Percentiles rank a stretch among this genome's conserved stretches.
These are phyloP conservation scores for Telmatherina bonti DNA, from an alignment of 2,797 vertebrate genomes.

Conservation along the genomic window DNA sequence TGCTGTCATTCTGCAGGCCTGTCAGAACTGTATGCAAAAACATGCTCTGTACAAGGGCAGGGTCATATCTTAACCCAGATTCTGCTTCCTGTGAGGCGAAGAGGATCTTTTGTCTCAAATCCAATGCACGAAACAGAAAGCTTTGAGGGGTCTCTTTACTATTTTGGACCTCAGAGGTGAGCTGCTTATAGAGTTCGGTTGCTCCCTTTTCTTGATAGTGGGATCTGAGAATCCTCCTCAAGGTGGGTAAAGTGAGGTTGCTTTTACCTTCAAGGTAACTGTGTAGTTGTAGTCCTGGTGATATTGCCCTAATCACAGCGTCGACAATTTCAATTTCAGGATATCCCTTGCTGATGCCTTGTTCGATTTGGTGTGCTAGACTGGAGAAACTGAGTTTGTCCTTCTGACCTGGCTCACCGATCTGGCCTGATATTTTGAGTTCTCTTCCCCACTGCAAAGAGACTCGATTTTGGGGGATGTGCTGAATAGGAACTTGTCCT, in stretches of 20 bases:
- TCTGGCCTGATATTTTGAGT: neutral
- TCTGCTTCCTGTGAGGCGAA: constrained; percentile 4
- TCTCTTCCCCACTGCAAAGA: neutral
- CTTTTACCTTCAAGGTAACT: too few species aligned
- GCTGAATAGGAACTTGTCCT: neutral
- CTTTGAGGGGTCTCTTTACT: too few species aligned
- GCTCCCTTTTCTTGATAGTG: constrained; percentile 12
- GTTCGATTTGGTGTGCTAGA: too few species aligned
- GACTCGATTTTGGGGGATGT: neutral
- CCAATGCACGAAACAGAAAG: too few species aligned
- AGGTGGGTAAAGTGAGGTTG: too few species aligned
- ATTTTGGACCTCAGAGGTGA: constrained; percentile 4
- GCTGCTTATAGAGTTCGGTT: constrained; percentile 6
- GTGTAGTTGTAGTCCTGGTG: too few species aligned
- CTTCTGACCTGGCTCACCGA: too few species aligned
- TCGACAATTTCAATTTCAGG: too few species aligned
- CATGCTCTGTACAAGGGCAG: constrained; percentile 26
- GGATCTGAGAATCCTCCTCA: constrained; percentile 3
- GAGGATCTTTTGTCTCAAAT: too few species aligned
- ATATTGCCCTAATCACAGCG: too few species aligned
- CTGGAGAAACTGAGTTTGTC: too few species aligned
- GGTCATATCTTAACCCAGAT: constrained; percentile 16
- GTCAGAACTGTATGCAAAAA: constrained; percentile 33
- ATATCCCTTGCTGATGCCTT: too few species aligned
- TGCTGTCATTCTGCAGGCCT: constrained; percentile 26